Conservation (phyloP, 2,797 vertebrate genomes). For the Syndactyla subalaris region DNA sequence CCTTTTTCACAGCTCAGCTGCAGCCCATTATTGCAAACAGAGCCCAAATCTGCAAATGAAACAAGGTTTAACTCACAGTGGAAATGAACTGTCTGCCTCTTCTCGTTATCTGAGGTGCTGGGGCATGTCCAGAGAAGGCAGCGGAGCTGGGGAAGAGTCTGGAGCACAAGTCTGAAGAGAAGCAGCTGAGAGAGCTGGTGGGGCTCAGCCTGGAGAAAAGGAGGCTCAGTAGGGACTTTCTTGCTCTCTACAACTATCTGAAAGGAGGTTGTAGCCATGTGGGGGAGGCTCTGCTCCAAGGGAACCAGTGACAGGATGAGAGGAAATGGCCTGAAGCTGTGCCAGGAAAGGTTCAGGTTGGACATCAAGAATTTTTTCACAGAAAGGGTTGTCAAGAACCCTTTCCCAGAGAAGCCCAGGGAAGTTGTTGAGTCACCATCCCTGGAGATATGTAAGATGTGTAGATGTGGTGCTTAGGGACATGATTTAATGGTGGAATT, state of each 20-base stretch:
- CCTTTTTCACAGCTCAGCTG: neutral
- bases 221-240: too few species aligned
- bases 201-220: neutral
- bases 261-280: too few species aligned
- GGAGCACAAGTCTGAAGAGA: neutral
- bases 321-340: neutral
- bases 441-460: neutral
- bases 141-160: neutral
- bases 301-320: too few species aligned
- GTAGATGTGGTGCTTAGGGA: neutral
- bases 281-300: neutral
- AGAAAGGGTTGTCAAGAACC: neutral
- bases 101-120: neutral
- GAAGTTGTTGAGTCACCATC: neutral
- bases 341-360: neutral
- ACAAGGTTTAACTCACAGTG: neutral
- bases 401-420: neutral
- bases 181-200: neutral
- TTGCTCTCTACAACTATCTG: neutral
- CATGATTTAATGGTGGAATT: neutral
- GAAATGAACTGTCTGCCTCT: neutral
- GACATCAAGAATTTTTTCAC: neutral
- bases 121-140: neutral
- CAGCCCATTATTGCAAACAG: neutral
- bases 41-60: neutral